Conservation (phyloP, 2,888 invertebrate genomes). For the Platycheirus albimanus region DNA sequence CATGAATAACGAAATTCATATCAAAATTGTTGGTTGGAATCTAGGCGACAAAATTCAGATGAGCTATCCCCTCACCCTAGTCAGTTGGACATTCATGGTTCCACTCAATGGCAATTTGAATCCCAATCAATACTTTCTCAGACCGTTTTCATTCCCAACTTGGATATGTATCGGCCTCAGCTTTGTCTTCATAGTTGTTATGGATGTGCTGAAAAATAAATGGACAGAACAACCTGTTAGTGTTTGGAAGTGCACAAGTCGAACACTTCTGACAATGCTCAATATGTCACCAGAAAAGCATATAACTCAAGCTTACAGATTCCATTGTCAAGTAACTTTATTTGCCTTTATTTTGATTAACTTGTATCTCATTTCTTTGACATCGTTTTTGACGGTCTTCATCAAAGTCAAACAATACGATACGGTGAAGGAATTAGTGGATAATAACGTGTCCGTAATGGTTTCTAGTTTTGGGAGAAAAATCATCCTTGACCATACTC, state of each 20-base stretch:
- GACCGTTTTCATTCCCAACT: not conserved
- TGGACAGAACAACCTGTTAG: not conserved
- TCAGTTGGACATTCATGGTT: not conserved
- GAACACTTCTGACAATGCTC: not conserved
- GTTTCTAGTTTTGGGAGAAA: not conserved
- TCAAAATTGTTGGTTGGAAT: conserved; percentile 1
- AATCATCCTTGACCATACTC: too few species aligned
- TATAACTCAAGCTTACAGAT: not conserved
- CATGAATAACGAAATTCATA: not conserved
- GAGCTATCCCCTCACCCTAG: not conserved
- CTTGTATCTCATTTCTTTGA: not conserved
- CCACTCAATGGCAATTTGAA: not conserved
- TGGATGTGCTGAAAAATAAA: not conserved
- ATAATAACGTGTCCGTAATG: conserved; percentile 3
- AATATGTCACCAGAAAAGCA: not conserved
- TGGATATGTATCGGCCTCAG: not conserved
- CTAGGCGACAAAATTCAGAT: not conserved
- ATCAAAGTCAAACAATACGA: conserved; percentile 16
- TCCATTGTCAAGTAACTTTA: not conserved
- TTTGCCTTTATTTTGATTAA: conserved; percentile 2
- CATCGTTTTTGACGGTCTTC: conserved; percentile 9
- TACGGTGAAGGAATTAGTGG: not conserved
- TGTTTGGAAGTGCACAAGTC: not conserved
- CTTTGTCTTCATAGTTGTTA: not conserved
- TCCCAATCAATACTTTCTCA: conserved; percentile 8